Base-by-base conservation (phyloP, 2,797 vertebrate genomes). In the Poeciliopsis paucimaculata region DNA sequence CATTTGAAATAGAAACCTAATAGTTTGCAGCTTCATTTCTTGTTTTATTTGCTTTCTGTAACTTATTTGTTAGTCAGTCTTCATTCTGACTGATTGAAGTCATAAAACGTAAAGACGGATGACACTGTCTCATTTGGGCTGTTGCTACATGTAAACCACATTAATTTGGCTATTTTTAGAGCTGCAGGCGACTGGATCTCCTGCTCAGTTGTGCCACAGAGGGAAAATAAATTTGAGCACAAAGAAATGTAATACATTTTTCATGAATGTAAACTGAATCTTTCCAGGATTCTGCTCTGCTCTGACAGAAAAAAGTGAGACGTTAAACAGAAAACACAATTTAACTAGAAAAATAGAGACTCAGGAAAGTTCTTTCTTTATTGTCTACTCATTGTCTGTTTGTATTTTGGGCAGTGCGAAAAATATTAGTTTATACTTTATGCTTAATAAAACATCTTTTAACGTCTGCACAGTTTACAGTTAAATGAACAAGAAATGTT, bases 211-310 rank as follows among this genome's bases (percentile, higher is more conserved):
- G 88, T 82, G 85, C 89, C 86, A 88, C 64, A 82, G 87, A 91
- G 66, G 70, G 71, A 82, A 88, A 91, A 85, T 82, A 87, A 90
- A 93, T 91, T 75, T 80, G 64, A 84, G 84, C 87, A 87, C 80
- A 94, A 93, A 94, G 90, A 93, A 84, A 41, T 57, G 68, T 73
- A 79, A 91, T 96, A 84, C 89, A 95, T 95, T 89, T 95, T 96
- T 94, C 92, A 96, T 95, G 89, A 93, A 78, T 77, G 78, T 73
- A 77, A 79, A 87, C 87, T 0, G 68, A 84, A 77, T 81, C 84
- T 93, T 80, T 90, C 75, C 77, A 88, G 88, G 87, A 90, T 82
- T 78, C 80, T 68, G 79, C 53, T n/a, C 80, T 72, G 16, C 26
- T 13, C 80, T 72, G 20, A 31, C 72, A 80, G 81, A 80, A 84